Percentiles rank a stretch among this genome's conserved stretches.
These are phyloP conservation scores for Caenorhabditis inopinata DNA, from an alignment of 1,140 invertebrate species.

Conservation along the genomic window DNA sequence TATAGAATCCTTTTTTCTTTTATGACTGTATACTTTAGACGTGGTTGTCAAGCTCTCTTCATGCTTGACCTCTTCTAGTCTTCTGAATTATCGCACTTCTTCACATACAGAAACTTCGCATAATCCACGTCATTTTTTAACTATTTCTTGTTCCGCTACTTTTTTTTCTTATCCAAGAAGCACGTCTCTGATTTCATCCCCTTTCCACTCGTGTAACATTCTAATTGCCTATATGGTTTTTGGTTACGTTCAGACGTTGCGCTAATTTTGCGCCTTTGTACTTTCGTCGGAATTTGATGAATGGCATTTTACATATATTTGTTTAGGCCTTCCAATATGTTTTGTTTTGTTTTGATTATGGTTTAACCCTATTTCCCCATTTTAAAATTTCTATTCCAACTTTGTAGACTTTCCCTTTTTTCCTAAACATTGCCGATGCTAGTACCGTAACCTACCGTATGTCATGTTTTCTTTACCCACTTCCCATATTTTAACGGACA, in stretches of 20 bases:
- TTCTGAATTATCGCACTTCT: not conserved
- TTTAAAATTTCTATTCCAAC: not conserved
- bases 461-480: not conserved
- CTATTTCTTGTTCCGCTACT: not conserved
- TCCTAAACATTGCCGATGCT: conserved; percentile 22
- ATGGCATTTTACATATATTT: conserved; percentile 27
- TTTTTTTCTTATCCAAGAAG: too few relatives aligned
- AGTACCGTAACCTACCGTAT: conserved; percentile 24
- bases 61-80: conserved; percentile 28
- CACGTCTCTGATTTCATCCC: not conserved
- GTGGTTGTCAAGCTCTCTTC: conserved; percentile 29
- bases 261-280: not conserved
- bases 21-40: not conserved
- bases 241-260: conserved; percentile 19
- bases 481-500: not conserved
- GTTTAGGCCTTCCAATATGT: not conserved
- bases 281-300: conserved; percentile 26
- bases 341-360: not conserved
- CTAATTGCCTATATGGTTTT: not conserved
- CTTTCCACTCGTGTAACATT: conserved; percentile 17
- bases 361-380: not conserved
- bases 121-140: conserved; percentile 3
- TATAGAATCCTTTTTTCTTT: not conserved
- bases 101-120: not conserved
- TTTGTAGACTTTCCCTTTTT: not conserved